These are phyloP conservation scores for Meloidogyne floridensis DNA, from an alignment of 1,140 invertebrate genomes.

Conservation along the genomic window DNA sequence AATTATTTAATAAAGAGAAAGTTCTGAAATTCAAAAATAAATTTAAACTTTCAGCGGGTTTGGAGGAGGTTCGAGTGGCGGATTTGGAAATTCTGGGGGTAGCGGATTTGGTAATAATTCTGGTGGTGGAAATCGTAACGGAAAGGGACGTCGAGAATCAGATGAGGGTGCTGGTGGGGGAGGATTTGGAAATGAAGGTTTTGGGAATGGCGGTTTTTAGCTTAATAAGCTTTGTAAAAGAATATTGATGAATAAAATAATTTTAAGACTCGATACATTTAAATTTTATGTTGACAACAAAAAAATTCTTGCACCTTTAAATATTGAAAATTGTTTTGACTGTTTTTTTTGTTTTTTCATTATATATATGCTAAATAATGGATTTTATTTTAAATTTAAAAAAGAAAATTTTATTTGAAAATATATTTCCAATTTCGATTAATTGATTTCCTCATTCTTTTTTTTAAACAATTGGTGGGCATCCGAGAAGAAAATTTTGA, in stretches of 20 bases:
- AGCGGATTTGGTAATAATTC: no score
- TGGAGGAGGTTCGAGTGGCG: neutral
- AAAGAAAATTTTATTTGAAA: no score
- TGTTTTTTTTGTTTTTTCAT: neutral
- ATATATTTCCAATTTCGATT: no score
- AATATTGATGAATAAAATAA: neutral
- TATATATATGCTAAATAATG: no score
- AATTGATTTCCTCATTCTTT: no score
- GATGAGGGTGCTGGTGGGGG: neutral
- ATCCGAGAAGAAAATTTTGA: no score
- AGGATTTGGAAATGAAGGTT: neutral
- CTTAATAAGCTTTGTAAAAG: neutral
- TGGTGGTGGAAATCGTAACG: neutral
- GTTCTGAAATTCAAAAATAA: neutral
- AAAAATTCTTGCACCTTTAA: neutral
- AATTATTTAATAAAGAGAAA: neutral
- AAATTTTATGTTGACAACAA: neutral
- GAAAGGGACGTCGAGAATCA: neutral
- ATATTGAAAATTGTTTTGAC: neutral
- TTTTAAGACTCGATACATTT: neutral
- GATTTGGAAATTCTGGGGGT: neutral
- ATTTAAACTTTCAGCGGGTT: neutral
- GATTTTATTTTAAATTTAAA: no score
- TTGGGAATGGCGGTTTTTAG: neutral
- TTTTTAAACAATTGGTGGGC: no score